Evolutionary conservation across 2,797 vertebrate species (phyloP).

Genomic region (Monodelphis domestica): DNA sequence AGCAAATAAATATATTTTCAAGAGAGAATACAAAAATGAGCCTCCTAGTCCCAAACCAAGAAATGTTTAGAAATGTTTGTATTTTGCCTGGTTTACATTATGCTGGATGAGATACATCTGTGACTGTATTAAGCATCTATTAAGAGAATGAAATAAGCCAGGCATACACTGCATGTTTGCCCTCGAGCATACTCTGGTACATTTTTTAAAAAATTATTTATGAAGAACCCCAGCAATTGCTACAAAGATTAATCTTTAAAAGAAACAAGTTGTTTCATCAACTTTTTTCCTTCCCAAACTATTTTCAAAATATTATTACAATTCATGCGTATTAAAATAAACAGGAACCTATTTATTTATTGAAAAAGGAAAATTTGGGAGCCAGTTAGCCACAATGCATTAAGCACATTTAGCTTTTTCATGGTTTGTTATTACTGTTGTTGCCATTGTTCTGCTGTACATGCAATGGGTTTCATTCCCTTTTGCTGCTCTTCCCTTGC

Average conservation of each 20-base stretch:
- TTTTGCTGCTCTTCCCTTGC: background rate
- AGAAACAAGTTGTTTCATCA: constrained; percentile 1
- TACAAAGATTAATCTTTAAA: background rate
- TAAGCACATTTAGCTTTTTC: background rate
- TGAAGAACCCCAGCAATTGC: background rate
- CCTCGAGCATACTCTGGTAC: background rate
- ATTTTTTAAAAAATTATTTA: background rate
- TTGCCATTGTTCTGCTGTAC: background rate
- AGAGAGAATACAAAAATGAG: constrained; percentile 14
- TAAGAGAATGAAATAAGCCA: constrained; percentile 2
- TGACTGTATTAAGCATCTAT: background rate
- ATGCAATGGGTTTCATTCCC: background rate
- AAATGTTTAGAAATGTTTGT: background rate
- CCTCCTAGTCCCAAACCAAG: background rate
- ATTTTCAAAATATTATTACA: background rate
- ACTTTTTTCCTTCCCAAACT: background rate
- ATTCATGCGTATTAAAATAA: background rate
- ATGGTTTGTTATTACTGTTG: background rate
- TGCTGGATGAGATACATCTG: background rate
- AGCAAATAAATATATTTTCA: background rate
- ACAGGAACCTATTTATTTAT: background rate
- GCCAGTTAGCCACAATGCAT: background rate
- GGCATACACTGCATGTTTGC: background rate
- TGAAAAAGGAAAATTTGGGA: background rate
- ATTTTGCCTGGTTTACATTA: background rate